Base-by-base conservation (phyloP, 2,888 invertebrate genomes). In the Trachelus troglodyta region DNA sequence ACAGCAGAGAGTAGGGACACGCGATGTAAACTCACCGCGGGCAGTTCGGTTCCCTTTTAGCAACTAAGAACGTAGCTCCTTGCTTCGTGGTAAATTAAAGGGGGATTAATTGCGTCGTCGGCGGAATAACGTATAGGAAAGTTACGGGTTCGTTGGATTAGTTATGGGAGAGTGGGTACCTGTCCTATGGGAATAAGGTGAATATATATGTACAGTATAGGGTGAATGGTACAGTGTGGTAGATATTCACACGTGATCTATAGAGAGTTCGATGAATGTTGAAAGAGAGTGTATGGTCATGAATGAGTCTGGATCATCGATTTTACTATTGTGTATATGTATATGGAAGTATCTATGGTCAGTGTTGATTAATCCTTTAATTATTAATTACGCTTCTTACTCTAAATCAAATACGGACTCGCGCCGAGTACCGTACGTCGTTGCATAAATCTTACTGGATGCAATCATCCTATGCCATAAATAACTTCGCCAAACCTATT, bases 1-100 rank as follows among this genome's bases (percentile, higher is more conserved):
- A 74, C 75, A 76, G 75, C n/a, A n/a, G n/a, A n/a, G 35, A 71
- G 75, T 77, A 78, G 81, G 81, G 80, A 80, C 79, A 83, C 82
- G 81, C 81, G 79, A 82, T 82, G 69, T 75, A 79, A 69, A 81
- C 69, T 75, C 77, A 80, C 80, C 75, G 77, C 76, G 73, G 79
- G 79, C n/a, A 34, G 74, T 74, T 31, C 31, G 71, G 71, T 34
- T 30, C 71, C 71, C 71, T 71, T 34, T 71, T 34, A 56, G 71
- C 30, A 11, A 56, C 56, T 56, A 23, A 9, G 71, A 34, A 31
- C 31, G 31, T 3, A 2, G 35, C 79, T 78, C 77, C 79, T 77
- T 75, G 75, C 68, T 74, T 35, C 77, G 79, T 69, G 77, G 80
- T 82, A 80, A 82, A 81, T 82, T 79, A 80, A 77, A 69, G 76